These are phyloP conservation scores for Chlorodrepanis virens DNA, from an alignment of 2,113 vertebrate species.

Conservation along the genomic window DNA sequence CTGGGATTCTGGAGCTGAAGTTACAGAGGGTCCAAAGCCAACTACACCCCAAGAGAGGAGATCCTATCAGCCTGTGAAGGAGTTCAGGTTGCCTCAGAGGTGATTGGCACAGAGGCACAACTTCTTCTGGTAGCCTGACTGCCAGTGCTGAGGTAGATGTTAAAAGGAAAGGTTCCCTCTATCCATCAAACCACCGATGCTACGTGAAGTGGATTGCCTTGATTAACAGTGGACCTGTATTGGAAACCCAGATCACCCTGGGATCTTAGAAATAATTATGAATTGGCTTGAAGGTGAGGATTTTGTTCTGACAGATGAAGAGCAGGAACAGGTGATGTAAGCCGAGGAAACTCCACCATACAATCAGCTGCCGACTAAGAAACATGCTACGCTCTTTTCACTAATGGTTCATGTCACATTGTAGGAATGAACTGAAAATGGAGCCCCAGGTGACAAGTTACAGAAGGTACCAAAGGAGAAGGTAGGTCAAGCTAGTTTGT, in stretches of 20 bases:
- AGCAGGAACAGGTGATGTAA: background rate
- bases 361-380: background rate
- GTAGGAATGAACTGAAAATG: background rate
- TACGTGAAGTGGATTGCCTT: background rate
- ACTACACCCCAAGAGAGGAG: background rate
- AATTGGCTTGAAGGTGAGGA: background rate
- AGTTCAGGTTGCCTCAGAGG: background rate
- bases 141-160: background rate
- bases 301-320: background rate
- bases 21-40: background rate
- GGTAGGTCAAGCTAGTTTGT: background rate
- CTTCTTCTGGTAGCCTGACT: background rate
- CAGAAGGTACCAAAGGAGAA: background rate
- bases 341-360: background rate
- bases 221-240: rapidly evolving
- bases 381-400: background rate
- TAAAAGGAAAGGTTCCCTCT: background rate
- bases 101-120: background rate
- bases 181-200: rapidly evolving
- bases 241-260: background rate
- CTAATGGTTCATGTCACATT: background rate
- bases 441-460: background rate
- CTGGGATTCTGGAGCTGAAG: background rate
- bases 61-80: background rate
- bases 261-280: background rate